Evolutionary conservation across 2,797 vertebrate species (phyloP).

Genomic region (Sorex maritimensis): DNA sequence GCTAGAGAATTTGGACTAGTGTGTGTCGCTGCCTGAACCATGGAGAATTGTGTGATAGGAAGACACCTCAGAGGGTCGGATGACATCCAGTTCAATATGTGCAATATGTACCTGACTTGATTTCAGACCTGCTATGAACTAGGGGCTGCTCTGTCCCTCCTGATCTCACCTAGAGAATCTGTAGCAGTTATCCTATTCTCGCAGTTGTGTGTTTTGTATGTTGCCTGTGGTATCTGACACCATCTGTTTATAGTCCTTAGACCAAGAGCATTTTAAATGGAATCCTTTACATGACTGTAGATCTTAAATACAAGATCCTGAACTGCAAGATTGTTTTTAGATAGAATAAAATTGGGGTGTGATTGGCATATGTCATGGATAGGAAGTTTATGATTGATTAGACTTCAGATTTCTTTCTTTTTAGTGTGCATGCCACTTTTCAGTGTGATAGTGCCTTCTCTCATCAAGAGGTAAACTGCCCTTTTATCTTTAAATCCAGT

Average conservation of each 20-base stretch:
- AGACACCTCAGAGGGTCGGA: not conserved
- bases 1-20: not conserved
- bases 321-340: not conserved
- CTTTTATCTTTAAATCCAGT: not conserved
- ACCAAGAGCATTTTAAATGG: not conserved
- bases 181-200: not conserved
- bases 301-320: not conserved
- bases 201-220: not conserved
- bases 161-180: not conserved
- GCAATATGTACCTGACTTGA: accelerated
- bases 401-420: not conserved
- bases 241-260: not conserved
- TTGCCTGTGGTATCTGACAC: not conserved
- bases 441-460: not conserved
- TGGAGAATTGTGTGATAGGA: not conserved
- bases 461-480: not conserved
- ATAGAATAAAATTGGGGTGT: not conserved
- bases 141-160: not conserved
- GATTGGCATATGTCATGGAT: not conserved
- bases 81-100: accelerated
- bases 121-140: not conserved
- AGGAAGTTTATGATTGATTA: not conserved
- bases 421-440: not conserved
- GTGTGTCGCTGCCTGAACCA: not conserved
- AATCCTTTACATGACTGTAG: not conserved